Percentiles rank a stretch among this genome's conserved stretches.
These are phyloP conservation scores for Mustela lutreola DNA, from an alignment of 2,113 vertebrate genomes.

Conservation along the genomic window DNA sequence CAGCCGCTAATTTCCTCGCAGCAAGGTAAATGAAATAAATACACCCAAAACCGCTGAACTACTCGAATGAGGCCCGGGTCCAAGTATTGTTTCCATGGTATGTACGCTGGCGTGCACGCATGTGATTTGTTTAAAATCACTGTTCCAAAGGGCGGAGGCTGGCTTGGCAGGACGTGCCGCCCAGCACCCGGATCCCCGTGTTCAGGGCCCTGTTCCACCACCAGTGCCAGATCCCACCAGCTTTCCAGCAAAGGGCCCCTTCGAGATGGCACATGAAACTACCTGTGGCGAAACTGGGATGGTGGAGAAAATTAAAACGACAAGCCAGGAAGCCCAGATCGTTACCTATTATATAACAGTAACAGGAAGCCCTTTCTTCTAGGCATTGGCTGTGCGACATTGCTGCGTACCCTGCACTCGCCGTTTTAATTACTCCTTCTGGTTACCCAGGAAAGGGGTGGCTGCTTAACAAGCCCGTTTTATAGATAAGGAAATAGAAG, in stretches of 20 bases:
- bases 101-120: background rate
- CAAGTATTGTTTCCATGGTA: constrained; percentile 46
- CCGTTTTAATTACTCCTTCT: background rate
- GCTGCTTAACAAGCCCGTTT: background rate
- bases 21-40: constrained; percentile 63
- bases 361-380: background rate
- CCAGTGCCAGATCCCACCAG: fast-evolving
- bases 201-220: fast-evolving
- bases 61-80: background rate
- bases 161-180: background rate
- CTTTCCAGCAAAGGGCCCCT: background rate
- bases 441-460: background rate
- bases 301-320: background rate
- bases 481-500: constrained; percentile 10
- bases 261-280: background rate
- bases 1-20: background rate
- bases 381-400: background rate
- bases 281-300: background rate
- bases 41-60: background rate
- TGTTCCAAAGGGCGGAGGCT: background rate
- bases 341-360: background rate
- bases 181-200: background rate
- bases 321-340: background rate
- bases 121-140: background rate
- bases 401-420: fast-evolving